phyloP scores from a whole-genome alignment of 2,113 vertebrate genomes.

The Ranitomeya imitator region DNA sequence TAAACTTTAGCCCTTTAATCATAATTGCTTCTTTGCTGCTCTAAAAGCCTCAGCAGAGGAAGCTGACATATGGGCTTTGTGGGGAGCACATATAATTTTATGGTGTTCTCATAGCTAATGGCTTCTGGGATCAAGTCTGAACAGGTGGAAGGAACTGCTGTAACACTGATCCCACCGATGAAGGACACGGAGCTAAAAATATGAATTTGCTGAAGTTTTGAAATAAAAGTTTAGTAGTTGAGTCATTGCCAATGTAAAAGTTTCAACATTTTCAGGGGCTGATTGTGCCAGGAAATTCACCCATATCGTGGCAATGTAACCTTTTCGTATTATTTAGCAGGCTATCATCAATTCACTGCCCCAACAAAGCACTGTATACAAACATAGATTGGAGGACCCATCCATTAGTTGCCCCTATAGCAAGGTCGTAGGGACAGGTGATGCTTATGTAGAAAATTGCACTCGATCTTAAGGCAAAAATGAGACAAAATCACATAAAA shows the following conservation, averaged over 20 bases:
- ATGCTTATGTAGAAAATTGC: no score
- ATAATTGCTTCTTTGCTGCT: constrained; percentile 1
- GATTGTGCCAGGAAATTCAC: not conserved
- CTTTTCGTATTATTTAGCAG: not conserved
- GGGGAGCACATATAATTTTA: constrained; percentile 11
- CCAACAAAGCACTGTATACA: not conserved
- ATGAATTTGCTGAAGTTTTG: not conserved
- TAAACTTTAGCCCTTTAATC: constrained; percentile 25
- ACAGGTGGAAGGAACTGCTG: constrained; percentile 1
- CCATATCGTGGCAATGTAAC: not conserved
- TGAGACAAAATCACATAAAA: no score
- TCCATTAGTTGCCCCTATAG: not conserved
- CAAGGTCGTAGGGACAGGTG: no score
- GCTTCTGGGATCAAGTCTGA: not conserved
- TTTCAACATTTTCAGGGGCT: no score
- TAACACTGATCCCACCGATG: not conserved
- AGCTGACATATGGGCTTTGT: constrained; percentile 37
- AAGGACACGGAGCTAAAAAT: not conserved
- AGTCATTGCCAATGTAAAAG: not conserved
- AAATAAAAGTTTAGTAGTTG: not conserved
- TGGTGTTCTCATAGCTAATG: constrained; percentile 3
- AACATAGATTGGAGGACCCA: not conserved
- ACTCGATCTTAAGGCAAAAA: no score
- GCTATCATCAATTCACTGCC: not conserved
- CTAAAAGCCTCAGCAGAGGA: not conserved